Evolutionary conservation across 2,888 invertebrate species (phyloP).

Genomic region (Pseudococcus viburni): DNA sequence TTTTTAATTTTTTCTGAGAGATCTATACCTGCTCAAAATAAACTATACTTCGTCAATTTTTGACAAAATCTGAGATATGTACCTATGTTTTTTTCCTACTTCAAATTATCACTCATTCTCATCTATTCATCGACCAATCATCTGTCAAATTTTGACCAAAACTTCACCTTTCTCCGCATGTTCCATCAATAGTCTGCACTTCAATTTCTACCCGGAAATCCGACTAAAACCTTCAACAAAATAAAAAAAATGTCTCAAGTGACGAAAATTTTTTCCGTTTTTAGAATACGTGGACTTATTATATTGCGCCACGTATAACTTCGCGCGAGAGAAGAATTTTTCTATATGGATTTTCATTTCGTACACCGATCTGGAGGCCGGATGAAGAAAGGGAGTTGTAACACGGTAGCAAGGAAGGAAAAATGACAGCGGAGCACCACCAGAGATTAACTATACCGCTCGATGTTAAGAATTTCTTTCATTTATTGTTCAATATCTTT

Average conservation of each 20-base stretch:
- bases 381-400: neutral
- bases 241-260: conserved; percentile 13
- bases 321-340: conserved; percentile 14
- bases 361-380: neutral
- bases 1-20: too few relatives aligned
- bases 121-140: too few relatives aligned
- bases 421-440: conserved; percentile 51
- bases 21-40: too few relatives aligned
- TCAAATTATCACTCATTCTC: too few relatives aligned
- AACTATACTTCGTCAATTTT: too few relatives aligned
- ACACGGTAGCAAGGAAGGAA: neutral
- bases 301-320: neutral
- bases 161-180: too few relatives aligned
- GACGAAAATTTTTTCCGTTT: conserved; percentile 50
- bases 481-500: conserved; percentile 45
- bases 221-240: neutral
- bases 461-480: conserved; percentile 47
- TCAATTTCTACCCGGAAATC: neutral
- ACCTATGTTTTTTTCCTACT: too few relatives aligned
- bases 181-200: neutral
- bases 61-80: too few relatives aligned
- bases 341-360: conserved; percentile 44
- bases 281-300: conserved; percentile 53
- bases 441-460: conserved; percentile 54
- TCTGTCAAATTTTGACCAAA: too few relatives aligned